Percentiles rank a stretch among this genome's conserved stretches.
phyloP scores from a whole-genome alignment of 2,888 invertebrate species.

The Adela reaumurella region DNA sequence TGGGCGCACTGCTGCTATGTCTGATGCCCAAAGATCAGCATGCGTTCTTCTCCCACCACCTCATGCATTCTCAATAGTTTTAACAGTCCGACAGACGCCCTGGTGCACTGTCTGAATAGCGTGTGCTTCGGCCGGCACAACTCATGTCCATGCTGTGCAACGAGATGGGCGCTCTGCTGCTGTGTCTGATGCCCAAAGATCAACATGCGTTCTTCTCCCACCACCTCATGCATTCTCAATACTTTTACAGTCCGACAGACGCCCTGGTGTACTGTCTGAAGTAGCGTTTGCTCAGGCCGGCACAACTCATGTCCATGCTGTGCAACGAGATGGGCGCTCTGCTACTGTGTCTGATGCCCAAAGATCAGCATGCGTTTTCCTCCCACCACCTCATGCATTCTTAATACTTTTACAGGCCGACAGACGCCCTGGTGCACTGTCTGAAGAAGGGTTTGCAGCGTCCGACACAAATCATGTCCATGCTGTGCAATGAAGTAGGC shows the following conservation, averaged over 20 bases:
- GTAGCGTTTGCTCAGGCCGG: too few relatives aligned
- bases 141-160: conserved; percentile 32
- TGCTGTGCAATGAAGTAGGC: conserved; percentile 29
- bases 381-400: too few relatives aligned
- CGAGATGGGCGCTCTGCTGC: conserved; percentile 23
- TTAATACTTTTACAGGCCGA: conserved; percentile 16
- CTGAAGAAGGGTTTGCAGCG: conserved; percentile 19
- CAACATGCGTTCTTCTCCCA: conserved; percentile 31
- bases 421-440: conserved; percentile 27
- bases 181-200: conserved; percentile 19
- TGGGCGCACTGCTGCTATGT: too few relatives aligned
- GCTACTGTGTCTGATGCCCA: too few relatives aligned
- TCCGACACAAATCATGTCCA: conserved; percentile 33
- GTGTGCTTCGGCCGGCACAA: conserved; percentile 28
- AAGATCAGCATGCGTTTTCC: too few relatives aligned
- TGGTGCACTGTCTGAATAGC: conserved; percentile 23
- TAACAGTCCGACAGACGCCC: conserved; percentile 22
- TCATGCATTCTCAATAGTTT: too few relatives aligned
- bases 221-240: conserved; percentile 29
- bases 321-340: too few relatives aligned
- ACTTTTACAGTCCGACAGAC: too few relatives aligned
- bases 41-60: too few relatives aligned
- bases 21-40: too few relatives aligned
- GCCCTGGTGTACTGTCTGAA: too few relatives aligned
- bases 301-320: too few relatives aligned